Percentiles rank a stretch among this genome's conserved stretches.
These are phyloP conservation scores for Chrysogorgia sp. DNA, from an alignment of 92 coral and sea anemone species.

Conservation along the genomic window DNA sequence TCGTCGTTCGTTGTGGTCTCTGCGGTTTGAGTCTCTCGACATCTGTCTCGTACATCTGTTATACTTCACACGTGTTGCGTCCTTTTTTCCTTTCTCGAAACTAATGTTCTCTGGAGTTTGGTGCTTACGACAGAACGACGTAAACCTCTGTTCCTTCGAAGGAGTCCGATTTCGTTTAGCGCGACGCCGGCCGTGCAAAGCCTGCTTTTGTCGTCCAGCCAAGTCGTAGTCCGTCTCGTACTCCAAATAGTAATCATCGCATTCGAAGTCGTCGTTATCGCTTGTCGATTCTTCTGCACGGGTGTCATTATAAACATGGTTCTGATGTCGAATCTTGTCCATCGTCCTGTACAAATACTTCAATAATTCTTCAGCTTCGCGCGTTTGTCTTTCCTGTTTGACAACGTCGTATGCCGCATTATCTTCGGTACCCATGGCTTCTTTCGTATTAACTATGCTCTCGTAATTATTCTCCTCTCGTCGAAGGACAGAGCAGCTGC, in stretches of 20 bases:
- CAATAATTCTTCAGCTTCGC: conserved; percentile 8
- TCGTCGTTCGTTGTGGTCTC: conserved; percentile 19
- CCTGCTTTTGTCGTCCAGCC: neutral
- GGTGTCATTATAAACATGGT: neutral
- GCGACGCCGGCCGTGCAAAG: conserved; percentile 1
- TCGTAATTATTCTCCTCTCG: neutral
- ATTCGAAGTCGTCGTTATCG: conserved; percentile 19
- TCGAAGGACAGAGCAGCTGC: neutral
- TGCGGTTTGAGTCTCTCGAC: neutral
- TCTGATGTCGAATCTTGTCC: neutral
- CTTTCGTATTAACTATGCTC: neutral
- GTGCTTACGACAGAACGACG: conserved; percentile 13
- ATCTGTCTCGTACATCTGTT: conserved; percentile 21
- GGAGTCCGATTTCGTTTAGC: conserved; percentile 14
- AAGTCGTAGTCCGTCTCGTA: neutral
- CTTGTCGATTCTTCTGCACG: neutral
- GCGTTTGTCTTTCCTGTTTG: neutral
- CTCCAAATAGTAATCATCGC: conserved; percentile 22
- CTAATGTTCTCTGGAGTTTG: neutral
- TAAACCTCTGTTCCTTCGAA: conserved; percentile 18
- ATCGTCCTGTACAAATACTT: conserved; percentile 3
- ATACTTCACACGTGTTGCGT: conserved; percentile 14
- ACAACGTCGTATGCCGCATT: neutral
- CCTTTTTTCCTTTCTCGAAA: conserved; percentile 7
- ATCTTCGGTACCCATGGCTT: neutral